A percentile compares a stretch with the other conserved stretches of the same genome.
phyloP scores from a whole-genome alignment of 1,140 invertebrate genomes.

The Diorhabda carinulata region DNA sequence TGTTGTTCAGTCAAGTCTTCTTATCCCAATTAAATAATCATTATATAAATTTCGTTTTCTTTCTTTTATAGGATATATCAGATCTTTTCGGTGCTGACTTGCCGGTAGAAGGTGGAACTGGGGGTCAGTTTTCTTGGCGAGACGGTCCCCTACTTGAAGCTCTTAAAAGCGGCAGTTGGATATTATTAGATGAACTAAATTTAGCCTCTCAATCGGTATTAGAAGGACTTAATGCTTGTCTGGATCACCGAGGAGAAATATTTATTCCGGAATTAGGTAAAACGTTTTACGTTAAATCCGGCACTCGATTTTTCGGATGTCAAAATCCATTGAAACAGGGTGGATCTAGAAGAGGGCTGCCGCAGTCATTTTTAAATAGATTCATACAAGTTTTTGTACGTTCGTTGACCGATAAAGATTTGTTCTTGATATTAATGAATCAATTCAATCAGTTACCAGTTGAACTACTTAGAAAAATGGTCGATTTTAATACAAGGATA shows the following conservation, averaged over 20 bases:
- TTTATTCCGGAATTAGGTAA: constrained; percentile 92
- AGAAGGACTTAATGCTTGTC: constrained; percentile 96
- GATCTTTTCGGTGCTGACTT: constrained; percentile 98
- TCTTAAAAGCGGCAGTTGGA: constrained; percentile 90
- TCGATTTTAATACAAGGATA: constrained; percentile 75
- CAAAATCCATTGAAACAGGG: constrained; percentile 98
- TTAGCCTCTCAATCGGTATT: constrained; percentile 96
- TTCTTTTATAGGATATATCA: constrained; percentile 73
- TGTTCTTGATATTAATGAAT: constrained; percentile 58
- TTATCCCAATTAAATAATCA: no score
- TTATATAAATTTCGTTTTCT: no score
- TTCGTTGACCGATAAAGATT: constrained; percentile 71
- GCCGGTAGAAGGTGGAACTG: constrained; percentile 81
- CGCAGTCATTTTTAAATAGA: constrained; percentile 95
- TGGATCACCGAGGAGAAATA: constrained; percentile 96
- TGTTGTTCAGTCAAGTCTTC: no score
- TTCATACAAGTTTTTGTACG: constrained; percentile 96
- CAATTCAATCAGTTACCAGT: constrained; percentile 55
- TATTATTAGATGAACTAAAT: constrained; percentile 98
- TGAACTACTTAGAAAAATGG: constrained; percentile 67
- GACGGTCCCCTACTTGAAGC: constrained; percentile 94
- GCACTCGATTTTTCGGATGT: constrained; percentile 92
- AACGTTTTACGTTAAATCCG: constrained; percentile 73
- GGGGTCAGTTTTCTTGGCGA: constrained; percentile 89
- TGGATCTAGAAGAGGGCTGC: constrained; percentile 90